Conservation (phyloP, 23 tunicate genomes). For the Oikopleura albicans region DNA sequence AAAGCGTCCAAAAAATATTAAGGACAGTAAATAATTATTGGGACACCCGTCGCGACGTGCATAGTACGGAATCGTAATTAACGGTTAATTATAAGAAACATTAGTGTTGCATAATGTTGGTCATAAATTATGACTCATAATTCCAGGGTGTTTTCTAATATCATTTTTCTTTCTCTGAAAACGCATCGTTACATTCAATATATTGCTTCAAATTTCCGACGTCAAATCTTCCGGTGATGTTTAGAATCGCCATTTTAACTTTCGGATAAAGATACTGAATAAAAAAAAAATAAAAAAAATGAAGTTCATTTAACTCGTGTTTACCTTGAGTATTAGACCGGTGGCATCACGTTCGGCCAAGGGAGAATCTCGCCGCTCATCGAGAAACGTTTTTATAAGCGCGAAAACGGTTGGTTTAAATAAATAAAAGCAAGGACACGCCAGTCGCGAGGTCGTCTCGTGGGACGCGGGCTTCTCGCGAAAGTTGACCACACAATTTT, state of each 20-base stretch:
- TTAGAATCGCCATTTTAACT: neutral
- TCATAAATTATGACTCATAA: too few species aligned
- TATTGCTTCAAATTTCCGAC: neutral
- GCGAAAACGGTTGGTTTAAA: conserved; percentile 24
- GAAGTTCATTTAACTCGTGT: too few species aligned
- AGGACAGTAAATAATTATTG: too few species aligned
- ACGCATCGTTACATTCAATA: too few species aligned
- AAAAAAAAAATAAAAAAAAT: too few species aligned
- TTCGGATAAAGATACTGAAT: neutral
- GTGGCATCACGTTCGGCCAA: conserved; percentile 55
- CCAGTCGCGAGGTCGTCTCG: conserved; percentile 31
- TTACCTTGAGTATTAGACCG: conserved; percentile 24
- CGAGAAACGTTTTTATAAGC: conserved; percentile 24
- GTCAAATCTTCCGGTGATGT: neutral
- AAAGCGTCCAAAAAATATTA: too few species aligned
- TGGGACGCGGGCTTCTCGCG: conserved; percentile 40
- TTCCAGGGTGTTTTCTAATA: too few species aligned
- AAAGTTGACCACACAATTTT: conserved; percentile 21
- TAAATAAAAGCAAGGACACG: conserved; percentile 73
- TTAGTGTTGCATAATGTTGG: too few species aligned
- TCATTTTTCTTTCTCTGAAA: too few species aligned
- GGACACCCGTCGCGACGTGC: too few species aligned
- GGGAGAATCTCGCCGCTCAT: conserved; percentile 23
- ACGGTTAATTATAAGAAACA: too few species aligned
- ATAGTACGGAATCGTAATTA: too few species aligned